A percentile compares a stretch with the other conserved stretches of the same genome.
Evolutionary conservation across 2,797 vertebrate genomes (phyloP).

Genomic region (Hydrocynus forskahlii): DNA sequence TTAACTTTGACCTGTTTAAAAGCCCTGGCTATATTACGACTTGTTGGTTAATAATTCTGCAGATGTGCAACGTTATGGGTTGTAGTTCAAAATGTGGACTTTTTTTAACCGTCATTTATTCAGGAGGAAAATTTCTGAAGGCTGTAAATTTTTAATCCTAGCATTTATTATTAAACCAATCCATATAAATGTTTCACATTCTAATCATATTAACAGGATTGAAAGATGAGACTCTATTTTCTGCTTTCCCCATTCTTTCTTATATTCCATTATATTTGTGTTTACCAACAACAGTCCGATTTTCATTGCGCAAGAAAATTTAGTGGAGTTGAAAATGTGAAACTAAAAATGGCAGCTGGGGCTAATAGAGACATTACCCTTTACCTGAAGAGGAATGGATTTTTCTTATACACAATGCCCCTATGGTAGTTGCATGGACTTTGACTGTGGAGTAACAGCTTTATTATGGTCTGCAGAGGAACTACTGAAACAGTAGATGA

Average conservation of each 20-base stretch:
- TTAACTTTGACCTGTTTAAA: not conserved
- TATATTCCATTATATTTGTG: conserved; percentile 47
- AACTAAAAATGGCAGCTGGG: not conserved
- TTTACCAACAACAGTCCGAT: conserved; percentile 49
- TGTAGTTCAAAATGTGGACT: conserved; percentile 28
- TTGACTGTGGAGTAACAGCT: not conserved
- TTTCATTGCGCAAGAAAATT: not conserved
- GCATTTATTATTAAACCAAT: conserved; percentile 79
- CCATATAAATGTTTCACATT: conserved; percentile 73
- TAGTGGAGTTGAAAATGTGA: not conserved
- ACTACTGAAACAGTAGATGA: not conserved
- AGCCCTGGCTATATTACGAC: not conserved
- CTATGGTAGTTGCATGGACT: not conserved
- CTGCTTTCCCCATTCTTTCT: conserved; percentile 28
- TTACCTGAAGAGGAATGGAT: no score
- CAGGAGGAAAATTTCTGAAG: conserved; percentile 70
- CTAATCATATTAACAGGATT: conserved; percentile 72
- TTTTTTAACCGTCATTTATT: conserved; percentile 70
- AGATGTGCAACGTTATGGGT: conserved; percentile 37
- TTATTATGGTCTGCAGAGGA: not conserved
- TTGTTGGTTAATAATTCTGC: conserved; percentile 37
- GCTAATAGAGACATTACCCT: not conserved
- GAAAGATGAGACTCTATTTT: conserved; percentile 62
- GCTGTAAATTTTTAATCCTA: conserved; percentile 73
- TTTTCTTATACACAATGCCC: no score